A percentile compares a stretch with the other conserved stretches of the same genome.
Conservation (phyloP, 2,888 invertebrate species). For the Epirrhoe tristata region DNA sequence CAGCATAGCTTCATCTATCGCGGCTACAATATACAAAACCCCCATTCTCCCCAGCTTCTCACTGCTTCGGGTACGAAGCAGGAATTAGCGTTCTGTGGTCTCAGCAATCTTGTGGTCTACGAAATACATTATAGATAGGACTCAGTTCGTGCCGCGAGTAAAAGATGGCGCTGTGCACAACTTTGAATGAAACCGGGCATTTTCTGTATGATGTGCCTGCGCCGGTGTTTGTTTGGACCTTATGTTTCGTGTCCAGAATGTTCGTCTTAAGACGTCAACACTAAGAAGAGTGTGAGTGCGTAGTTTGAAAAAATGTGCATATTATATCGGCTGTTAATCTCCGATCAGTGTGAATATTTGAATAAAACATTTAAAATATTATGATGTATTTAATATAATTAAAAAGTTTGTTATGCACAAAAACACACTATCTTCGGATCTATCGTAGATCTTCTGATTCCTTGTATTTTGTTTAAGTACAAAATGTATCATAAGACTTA, state of each 20-base stretch:
- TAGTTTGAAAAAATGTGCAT: constrained; percentile 7
- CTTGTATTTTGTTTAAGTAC: constrained; percentile 73
- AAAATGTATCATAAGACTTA: constrained; percentile 62
- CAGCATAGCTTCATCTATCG: constrained; percentile 3
- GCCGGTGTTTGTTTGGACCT: constrained; percentile 8
- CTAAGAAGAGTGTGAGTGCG: constrained; percentile 14
- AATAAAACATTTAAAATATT: constrained; percentile 30
- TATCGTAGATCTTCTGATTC: constrained; percentile 62
- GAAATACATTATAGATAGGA: not conserved
- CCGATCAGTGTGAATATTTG: constrained; percentile 8
- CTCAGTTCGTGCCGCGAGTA: not conserved
- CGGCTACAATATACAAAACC: not conserved
- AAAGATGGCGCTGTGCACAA: constrained; percentile 20
- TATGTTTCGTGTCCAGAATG: not conserved
- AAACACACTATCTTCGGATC: constrained; percentile 60
- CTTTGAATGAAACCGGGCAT: constrained; percentile 6
- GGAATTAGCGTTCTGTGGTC: not conserved
- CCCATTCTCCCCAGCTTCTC: not conserved
- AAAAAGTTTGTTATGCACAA: constrained; percentile 64
- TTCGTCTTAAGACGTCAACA: not conserved
- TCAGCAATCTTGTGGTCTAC: not conserved
- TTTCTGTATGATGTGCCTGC: constrained; percentile 10
- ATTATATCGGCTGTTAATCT: constrained; percentile 11
- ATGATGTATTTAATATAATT: constrained; percentile 30
- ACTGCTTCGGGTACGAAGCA: not conserved